Evolutionary conservation across 2,113 vertebrate genomes (phyloP), one percentile per base, ranked within the genome.

Genomic region (Porphyrio hochstetteri): DNA sequence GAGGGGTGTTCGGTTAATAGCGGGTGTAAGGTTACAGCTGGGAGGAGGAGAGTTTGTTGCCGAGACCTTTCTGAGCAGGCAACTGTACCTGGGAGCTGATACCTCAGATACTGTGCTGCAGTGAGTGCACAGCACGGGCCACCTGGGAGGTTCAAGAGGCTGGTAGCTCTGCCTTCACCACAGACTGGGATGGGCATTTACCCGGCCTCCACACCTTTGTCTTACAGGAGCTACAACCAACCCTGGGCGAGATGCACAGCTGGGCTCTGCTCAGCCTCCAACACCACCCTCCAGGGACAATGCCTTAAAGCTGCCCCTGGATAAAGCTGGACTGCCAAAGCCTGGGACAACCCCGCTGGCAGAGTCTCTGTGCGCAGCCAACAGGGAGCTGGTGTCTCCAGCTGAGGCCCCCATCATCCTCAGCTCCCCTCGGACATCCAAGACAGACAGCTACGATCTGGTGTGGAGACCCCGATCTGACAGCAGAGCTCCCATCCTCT

Each of bases 401-500:
- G 99, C 99, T 0, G 99, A 99, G 46, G 99, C 99, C 1, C 99
- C 99, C 18, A 84, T 99, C 96, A 99, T 99, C 95, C 98, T 99
- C 63, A 99, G 99, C 91, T 99, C 98, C 44, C 99, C 99, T 0
- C 98, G 99, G 65, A 99, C 99, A 1, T 99, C 99, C 65, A 99
- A 99, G 93, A 99, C 99, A 0, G 99, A 99, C 97, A 98, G 98
- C 20, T 99, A 99, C 0, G 99, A 99, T 36, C 98, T 99, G 53
- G 98, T 99, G 91, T 99, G 99, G 99, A 98, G 98, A 90, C 99
- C 99, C 3, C 97, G 99, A n/a, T 98, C 98, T 1, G 98, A 99
- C 36, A 97, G 98, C 17, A 85, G 92, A 92, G 89, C 97, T 4
- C 98, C 99, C 5, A 97, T 99, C 68, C 98, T 99, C 94, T 99